Evolutionary conservation across 2,113 vertebrate species (phyloP), one percentile per base, ranked within the genome.

Genomic region (Calidris pygmaea): DNA sequence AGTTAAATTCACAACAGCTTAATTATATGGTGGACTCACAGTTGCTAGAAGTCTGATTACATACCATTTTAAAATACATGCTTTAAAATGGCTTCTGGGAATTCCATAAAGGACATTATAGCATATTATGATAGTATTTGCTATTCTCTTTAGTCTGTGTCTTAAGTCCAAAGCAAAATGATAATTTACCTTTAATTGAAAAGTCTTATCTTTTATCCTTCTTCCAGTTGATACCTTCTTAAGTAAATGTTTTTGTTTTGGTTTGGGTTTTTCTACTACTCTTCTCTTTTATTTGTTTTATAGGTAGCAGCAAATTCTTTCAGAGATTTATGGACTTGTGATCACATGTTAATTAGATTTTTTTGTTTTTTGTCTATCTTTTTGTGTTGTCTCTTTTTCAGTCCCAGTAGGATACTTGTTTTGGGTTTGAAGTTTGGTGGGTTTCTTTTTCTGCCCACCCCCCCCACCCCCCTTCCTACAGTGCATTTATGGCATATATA

Each of bases 371-470:
- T 62, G 8, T 30, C 13, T n/a, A 2, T 27, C 3, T 75, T 66
- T 41, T 39, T 85, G 13, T 58, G 32, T 48, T 68, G 26, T 47
- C 16, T 62, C 35, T 73, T 78, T 89, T 73, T 37, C 5, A 35
- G 37, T 21, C 30, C 17, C 20, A 29, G 35, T 66, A 53, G 43
- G 35, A 30, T 16, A 16, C 17, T 62, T 63, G 18, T 30, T 68
- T 32, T 24, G 10, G 12, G 41, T 56, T 66, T 78, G 34, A 66
- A 48, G 17, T 29, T 71, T 71, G 43, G 9, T 65, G 15, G 5
- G 10, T 20, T 70, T 21, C 29, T 48, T 47, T 3, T 6, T 15
- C 20, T 12, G 3, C 4, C 1, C 7, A n/a, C 2, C 9, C 23
- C 48, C 23, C 26, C 23, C 48, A 14, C 13, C 24, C 24, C 3